Evolutionary conservation across 2,113 vertebrate species (phyloP).

Genomic region (Phrynocephalus versicolor): DNA sequence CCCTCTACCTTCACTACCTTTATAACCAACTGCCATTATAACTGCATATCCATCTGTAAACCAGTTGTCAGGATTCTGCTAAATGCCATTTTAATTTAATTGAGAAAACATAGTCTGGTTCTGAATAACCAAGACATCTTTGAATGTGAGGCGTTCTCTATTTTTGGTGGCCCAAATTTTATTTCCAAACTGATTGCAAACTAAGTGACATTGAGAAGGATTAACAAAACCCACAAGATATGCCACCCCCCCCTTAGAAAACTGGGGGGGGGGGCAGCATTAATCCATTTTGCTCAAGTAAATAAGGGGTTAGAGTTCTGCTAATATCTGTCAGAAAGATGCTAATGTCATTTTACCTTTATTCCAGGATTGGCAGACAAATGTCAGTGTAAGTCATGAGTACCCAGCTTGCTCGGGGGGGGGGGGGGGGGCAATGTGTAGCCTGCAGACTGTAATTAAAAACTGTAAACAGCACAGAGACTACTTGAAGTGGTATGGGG

Average conservation of each 20-base stretch:
- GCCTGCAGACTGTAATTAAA: no score
- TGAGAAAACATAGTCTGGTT: neutral
- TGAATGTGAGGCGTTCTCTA: neutral
- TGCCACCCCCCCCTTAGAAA: neutral
- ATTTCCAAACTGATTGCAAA: constrained; percentile 39
- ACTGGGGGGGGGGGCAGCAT: no score
- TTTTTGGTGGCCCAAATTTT: neutral
- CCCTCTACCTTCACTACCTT: no score
- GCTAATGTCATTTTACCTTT: neutral
- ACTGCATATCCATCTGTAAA: no score
- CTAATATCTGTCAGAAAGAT: neutral
- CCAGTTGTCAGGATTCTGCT: neutral
- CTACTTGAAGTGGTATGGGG: no score
- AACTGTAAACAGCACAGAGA: no score
- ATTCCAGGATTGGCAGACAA: neutral
- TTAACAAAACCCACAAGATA: no score
- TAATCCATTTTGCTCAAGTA: neutral
- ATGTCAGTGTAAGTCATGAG: neutral
- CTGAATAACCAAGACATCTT: constrained; percentile 24
- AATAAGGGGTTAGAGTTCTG: neutral
- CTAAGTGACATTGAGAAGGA: neutral
- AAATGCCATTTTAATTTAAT: no score
- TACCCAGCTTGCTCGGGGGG: no score
- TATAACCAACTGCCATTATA: neutral
- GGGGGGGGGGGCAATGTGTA: no score